phyloP scores from a whole-genome alignment of 2,797 vertebrate species.

The Sebastes taczanowskii region DNA sequence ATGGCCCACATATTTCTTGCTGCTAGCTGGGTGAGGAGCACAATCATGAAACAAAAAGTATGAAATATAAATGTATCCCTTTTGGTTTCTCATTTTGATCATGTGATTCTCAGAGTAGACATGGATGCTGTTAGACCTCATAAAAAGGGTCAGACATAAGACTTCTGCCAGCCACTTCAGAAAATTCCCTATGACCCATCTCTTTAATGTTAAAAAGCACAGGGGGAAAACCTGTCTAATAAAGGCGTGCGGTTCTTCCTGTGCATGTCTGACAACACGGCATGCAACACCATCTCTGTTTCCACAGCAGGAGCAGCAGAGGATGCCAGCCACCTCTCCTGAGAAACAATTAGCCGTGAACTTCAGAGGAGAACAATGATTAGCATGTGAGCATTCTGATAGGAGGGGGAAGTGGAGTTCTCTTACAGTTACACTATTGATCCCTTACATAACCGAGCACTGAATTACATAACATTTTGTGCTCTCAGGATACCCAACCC shows the following conservation, averaged over 20 bases:
- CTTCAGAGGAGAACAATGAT: constrained; percentile 68
- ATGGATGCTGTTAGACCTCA: neutral
- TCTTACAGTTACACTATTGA: constrained; percentile 55
- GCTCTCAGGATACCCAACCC: constrained; percentile 24
- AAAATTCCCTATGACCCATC: neutral
- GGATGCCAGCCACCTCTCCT: constrained; percentile 64
- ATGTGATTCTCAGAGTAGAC: neutral
- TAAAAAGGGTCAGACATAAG: neutral
- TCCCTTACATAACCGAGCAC: constrained; percentile 63
- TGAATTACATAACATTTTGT: constrained; percentile 60
- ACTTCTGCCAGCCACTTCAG: neutral
- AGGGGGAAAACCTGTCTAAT: constrained; percentile 15
- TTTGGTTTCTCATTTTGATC: neutral
- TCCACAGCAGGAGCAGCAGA: constrained; percentile 53
- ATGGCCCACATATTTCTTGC: neutral
- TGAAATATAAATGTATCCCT: constrained; percentile 5
- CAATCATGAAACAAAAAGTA: neutral
- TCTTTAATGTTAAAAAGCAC: constrained; percentile 31
- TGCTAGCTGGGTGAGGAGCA: neutral
- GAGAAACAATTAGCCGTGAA: constrained; percentile 75
- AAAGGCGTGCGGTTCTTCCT: constrained; percentile 15
- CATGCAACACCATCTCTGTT: constrained; percentile 41
- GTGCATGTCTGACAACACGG: constrained; percentile 54
- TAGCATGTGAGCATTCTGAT: constrained; percentile 44
- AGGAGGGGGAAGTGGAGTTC: neutral